Conservation (phyloP, 2,797 vertebrate species). For the Sebastes vulpes region DNA sequence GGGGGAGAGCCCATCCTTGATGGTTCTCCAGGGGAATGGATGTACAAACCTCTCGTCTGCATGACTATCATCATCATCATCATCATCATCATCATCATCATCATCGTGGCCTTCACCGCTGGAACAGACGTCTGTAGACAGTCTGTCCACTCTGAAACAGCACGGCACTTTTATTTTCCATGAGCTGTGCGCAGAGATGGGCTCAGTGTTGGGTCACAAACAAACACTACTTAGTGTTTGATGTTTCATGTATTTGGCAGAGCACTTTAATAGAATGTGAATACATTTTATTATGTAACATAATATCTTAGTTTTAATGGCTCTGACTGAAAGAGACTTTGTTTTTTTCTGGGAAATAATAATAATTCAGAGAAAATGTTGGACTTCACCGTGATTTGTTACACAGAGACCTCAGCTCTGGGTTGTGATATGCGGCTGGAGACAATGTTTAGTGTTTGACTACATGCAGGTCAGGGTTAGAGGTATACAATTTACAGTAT, state of each 20-base stretch:
- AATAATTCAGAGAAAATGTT: neutral
- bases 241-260: conserved; percentile 1
- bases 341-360: neutral
- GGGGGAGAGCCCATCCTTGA: conserved; percentile 48
- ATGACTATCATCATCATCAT: conserved; percentile 40
- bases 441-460: conserved; percentile 18
- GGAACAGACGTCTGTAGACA: conserved; percentile 26
- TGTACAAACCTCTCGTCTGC: conserved; percentile 43
- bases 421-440: neutral
- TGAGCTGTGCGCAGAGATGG: conserved; percentile 35
- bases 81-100: conserved; percentile 22
- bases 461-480: neutral
- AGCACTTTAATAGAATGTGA: neutral
- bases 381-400: too few species aligned
- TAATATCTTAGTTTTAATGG: neutral
- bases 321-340: neutral
- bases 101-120: conserved; percentile 33
- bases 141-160: conserved; percentile 34
- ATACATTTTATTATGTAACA: neutral
- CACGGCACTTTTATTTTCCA: conserved; percentile 55
- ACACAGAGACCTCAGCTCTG: neutral
- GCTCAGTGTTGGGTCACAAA: conserved; percentile 26
- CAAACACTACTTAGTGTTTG: conserved; percentile 8
- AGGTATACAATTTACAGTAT: conserved; percentile 26
- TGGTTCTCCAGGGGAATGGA: conserved; percentile 61